These are phyloP conservation scores for Epizoanthus illoricatus DNA, from an alignment of 92 coral and sea anemone genomes.

Conservation along the genomic window DNA sequence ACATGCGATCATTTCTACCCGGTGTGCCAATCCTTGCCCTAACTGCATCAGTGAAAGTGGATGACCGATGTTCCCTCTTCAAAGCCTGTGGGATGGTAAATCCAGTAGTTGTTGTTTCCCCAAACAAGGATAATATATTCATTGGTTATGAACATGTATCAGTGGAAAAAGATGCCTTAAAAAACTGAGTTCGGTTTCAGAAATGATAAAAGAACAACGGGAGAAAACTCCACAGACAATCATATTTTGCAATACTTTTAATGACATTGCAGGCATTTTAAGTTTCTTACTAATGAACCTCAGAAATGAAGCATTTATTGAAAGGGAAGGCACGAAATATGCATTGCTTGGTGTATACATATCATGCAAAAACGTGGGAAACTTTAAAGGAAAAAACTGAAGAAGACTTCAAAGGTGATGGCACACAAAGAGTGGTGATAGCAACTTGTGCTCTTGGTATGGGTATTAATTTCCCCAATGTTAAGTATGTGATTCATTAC, in stretches of 20 bases:
- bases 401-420: slow-evolving; percentile 38
- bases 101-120: slow-evolving; percentile 35
- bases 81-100: slow-evolving; percentile 46
- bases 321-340: background rate
- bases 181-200: slow-evolving; percentile 26
- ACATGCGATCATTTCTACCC: slow-evolving; percentile 29
- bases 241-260: slow-evolving; percentile 42
- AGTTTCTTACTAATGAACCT: slow-evolving; percentile 43
- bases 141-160: slow-evolving; percentile 11
- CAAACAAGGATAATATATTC: slow-evolving; percentile 45
- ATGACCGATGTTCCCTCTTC: slow-evolving; percentile 23
- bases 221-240: slow-evolving; percentile 41
- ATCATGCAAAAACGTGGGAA: slow-evolving; percentile 47
- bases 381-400: slow-evolving; percentile 27
- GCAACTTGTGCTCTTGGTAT: slow-evolving; percentile 44
- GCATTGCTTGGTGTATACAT: slow-evolving; percentile 35
- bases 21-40: slow-evolving; percentile 41
- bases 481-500: slow-evolving; percentile 39
- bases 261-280: slow-evolving; percentile 29
- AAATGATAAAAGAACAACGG: slow-evolving; percentile 15
- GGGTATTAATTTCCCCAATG: slow-evolving; percentile 43
- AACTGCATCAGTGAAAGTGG: slow-evolving; percentile 40
- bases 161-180: background rate
- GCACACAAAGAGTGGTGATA: slow-evolving; percentile 39
- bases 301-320: slow-evolving; percentile 34